phyloP scores from a whole-genome alignment of 2,888 invertebrate species.

The Leucophenga montana region DNA sequence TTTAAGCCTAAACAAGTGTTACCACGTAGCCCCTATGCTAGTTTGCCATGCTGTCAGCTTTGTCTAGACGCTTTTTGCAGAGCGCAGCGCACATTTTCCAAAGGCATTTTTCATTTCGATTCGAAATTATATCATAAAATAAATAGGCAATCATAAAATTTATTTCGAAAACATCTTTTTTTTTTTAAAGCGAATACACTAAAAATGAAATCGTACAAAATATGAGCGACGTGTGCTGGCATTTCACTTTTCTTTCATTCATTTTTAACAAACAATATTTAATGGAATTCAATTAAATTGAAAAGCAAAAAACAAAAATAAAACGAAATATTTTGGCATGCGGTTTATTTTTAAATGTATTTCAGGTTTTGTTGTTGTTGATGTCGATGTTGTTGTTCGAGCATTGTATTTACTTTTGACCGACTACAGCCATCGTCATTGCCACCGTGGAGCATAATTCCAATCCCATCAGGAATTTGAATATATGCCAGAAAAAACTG shows the following conservation, averaged over 20 bases:
- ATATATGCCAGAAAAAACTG: neutral
- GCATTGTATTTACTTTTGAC: neutral
- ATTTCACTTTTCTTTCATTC: neutral
- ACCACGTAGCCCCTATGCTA: constrained; percentile 25
- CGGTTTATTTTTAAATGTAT: constrained; percentile 28
- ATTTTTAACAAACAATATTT: constrained; percentile 32
- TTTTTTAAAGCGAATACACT: too few species aligned
- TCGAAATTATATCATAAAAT: too few species aligned
- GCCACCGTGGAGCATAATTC: too few species aligned
- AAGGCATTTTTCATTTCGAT: constrained; percentile 42
- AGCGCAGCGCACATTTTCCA: constrained; percentile 36
- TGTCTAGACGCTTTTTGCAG: constrained; percentile 49
- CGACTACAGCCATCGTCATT: too few species aligned
- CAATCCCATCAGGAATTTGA: too few species aligned
- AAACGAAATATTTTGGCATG: constrained; percentile 31
- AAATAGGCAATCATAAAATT: too few species aligned
- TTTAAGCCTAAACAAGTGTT: too few species aligned
- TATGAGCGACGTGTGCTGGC: neutral
- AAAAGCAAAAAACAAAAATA: neutral
- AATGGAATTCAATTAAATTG: constrained; percentile 58
- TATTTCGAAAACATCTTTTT: too few species aligned
- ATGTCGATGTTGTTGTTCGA: neutral
- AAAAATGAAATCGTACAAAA: neutral
- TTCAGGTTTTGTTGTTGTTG: neutral
- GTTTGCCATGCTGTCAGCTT: constrained; percentile 43